Base-by-base conservation (phyloP, 2,797 vertebrate species). In the Naso thynnoides region DNA sequence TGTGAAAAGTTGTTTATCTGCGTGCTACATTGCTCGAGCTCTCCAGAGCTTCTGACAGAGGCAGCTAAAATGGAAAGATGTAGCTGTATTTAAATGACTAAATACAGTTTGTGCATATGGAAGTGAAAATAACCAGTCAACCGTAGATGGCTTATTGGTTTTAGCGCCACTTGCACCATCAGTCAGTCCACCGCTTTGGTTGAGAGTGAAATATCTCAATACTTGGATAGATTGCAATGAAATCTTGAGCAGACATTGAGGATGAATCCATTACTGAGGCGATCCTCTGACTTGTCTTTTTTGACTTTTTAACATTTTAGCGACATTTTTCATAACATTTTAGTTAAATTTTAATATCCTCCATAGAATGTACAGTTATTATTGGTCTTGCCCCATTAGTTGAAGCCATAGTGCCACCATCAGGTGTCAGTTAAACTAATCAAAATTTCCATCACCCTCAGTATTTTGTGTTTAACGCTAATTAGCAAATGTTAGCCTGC, bases 1-100 rank as follows among this genome's bases (percentile, higher is more conserved):
- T 48, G 36, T 15, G 49, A 72, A 44, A 84, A 78, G 70, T 82
- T 78, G 49, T 85, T 82, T 76, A 53, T 61, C n/a, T 56, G 31
- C 60, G 49, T 41, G 63, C 66, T 58, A 53, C 72, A 81, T 72
- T 70, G 75, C 55, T 72, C 26, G 2, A 61, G 39, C 64, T 72
- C 64, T 79, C 69, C 61, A 24, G 60, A 80, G 63, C 47, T 84
- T 62, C 74, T 50, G 49, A 65, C 67, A 48, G 36, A 61, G 19
- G 49, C 63, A 63, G 29, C 47, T 33, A n/a, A 68, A 63, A 47
- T 69, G 23, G 47, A 85, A 79, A 73, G 55, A 69, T 21, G 45
- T 57, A 73, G 52, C 55, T 42, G 47, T 67, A 65, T 71, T 73
- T 60, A 70, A 86, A 70, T 65, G 24, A 45, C 33, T 64, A 48